These are phyloP conservation scores for Bombycilla garrulus DNA, from an alignment of 2,113 vertebrate genomes.

Conservation along the genomic window DNA sequence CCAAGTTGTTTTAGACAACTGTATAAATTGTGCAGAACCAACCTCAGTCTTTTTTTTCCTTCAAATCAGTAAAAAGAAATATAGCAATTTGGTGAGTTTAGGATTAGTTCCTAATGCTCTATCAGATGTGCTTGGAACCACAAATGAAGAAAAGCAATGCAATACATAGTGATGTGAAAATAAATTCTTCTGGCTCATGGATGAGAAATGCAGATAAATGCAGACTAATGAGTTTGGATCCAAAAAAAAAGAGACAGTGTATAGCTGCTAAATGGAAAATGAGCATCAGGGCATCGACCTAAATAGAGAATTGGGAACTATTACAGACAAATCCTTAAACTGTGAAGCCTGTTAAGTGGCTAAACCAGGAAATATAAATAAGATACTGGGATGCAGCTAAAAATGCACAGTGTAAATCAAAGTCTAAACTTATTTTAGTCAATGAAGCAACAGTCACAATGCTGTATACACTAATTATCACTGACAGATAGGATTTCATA, in stretches of 20 bases:
- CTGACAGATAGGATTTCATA: neutral
- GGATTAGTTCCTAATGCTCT: neutral
- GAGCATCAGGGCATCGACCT: neutral
- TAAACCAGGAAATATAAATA: slow-evolving; percentile 11
- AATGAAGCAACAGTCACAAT: neutral
- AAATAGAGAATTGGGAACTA: neutral
- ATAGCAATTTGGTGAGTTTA: neutral
- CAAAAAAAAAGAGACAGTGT: neutral
- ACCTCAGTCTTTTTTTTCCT: neutral
- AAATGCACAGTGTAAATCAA: neutral
- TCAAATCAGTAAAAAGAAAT: neutral
- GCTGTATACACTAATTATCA: neutral
- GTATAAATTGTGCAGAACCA: neutral
- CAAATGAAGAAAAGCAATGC: neutral
- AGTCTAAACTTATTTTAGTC: neutral
- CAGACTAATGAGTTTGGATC: neutral
- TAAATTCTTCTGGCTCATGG: neutral
- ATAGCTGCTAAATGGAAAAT: slow-evolving; percentile 7
- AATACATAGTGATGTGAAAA: neutral
- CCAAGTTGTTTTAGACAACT: neutral
- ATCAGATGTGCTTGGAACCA: neutral
- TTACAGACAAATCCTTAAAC: neutral
- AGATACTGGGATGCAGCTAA: neutral
- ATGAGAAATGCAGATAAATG: slow-evolving; percentile 27
- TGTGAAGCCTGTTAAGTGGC: neutral